Evolutionary conservation across 2,113 vertebrate genomes (phyloP).

Genomic region (Leptodactylus fuscus): DNA sequence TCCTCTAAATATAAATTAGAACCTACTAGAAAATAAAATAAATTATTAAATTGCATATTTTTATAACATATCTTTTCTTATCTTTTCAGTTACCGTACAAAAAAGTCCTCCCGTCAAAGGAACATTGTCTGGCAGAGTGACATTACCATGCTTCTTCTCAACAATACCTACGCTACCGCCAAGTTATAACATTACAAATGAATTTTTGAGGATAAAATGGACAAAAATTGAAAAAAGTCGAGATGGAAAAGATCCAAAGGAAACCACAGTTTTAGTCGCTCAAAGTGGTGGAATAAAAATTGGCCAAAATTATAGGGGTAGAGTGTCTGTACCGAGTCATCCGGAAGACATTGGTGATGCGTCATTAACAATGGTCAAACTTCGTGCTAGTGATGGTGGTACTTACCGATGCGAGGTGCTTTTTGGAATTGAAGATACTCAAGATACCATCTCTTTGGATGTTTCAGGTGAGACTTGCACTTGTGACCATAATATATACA

Average conservation of each 20-base stretch:
- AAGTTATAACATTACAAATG: slow-evolving; percentile 72
- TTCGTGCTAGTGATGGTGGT: slow-evolving; percentile 90
- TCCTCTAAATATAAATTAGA: no score
- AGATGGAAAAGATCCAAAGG: slow-evolving; percentile 78
- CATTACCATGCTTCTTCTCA: slow-evolving; percentile 90
- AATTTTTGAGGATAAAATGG: slow-evolving; percentile 95
- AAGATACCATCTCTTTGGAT: slow-evolving; percentile 81
- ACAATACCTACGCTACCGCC: slow-evolving; percentile 82
- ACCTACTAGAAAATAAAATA: no score
- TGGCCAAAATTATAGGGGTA: slow-evolving; percentile 83
- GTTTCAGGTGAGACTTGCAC: slow-evolving; percentile 82
- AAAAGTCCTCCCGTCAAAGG: slow-evolving; percentile 79
- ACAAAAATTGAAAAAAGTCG: slow-evolving; percentile 84
- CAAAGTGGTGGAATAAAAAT: slow-evolving; percentile 93
- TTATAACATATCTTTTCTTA: neutral
- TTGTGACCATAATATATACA: no score
- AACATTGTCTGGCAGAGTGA: slow-evolving; percentile 86
- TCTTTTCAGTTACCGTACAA: slow-evolving; percentile 71
- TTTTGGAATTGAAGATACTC: slow-evolving; percentile 92
- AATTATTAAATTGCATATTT: no score
- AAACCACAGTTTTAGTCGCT: slow-evolving; percentile 89
- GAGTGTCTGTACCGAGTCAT: slow-evolving; percentile 88
- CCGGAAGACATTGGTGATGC: slow-evolving; percentile 87
- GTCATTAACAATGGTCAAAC: slow-evolving; percentile 86
- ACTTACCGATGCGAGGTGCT: slow-evolving; percentile 94